Evolutionary conservation across 2,797 vertebrate genomes (phyloP), one percentile per base, ranked within the genome.

Genomic region (Notoglanidium macrostoma): DNA sequence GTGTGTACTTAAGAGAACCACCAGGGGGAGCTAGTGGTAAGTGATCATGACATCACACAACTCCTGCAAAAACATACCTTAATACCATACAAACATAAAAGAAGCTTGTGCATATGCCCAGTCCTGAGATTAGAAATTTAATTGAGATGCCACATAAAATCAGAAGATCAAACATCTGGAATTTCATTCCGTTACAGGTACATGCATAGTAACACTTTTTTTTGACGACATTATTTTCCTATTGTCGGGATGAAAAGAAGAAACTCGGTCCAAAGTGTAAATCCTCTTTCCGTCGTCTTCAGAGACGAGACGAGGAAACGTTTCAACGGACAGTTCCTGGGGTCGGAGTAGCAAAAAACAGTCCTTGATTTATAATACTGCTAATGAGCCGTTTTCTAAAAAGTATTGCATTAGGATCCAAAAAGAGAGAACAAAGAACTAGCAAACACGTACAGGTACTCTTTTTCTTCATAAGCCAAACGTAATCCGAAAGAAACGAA

Each of bases 121-220:
- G 73, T 91, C 92, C 92, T 92, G 92, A 93, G 91, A 91, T 91
- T 86, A 84, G 80, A 81, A 78, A 63, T 91, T 92, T 91, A 89
- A 92, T 92, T 76, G 87, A 86, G 89, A 92, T 90, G 88, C 87
- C 87, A 92, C 91, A 91, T 91, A 89, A 92, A 91, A 89, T 92
- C 74, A 90, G 92, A 90, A 91, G 95, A 90, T 97, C 96, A 94
- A 96, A 96, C 95, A 94, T 96, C 94, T 95, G 96, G 96, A 97
- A 97, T 96, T 97, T 96, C 96, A 97, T 97, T 97, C 97, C 96
- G 95, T 65, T 96, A 96, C 96, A 97, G 96, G 95, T 96, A 96
- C 97, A 97, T 97, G 97, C 97, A 97, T 97, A 97, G 97, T 96
- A 97, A 97, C 96, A 97, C 96, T 96, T 96, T 96, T 61, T 61